These are phyloP conservation scores for Lissocephala sabroskyi DNA, from an alignment of 2,888 invertebrate species.

Conservation along the genomic window DNA sequence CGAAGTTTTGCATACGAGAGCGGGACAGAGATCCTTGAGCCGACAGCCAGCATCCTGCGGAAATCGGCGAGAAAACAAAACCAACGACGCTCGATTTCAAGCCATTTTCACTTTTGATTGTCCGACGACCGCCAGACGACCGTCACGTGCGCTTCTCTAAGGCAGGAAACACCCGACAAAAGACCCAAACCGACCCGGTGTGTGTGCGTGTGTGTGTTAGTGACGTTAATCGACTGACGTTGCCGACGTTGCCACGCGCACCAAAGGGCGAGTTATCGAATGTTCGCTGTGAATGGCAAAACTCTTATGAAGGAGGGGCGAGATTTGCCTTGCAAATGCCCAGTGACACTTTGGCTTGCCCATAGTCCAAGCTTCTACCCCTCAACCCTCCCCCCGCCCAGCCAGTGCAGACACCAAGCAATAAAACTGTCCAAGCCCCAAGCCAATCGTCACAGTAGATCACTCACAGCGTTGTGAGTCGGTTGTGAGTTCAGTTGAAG, in stretches of 20 bases:
- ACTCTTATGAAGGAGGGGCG: not conserved
- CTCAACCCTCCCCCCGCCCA: no score
- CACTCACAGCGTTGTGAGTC: constrained; percentile 16
- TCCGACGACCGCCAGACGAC: no score
- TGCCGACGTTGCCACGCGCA: not conserved
- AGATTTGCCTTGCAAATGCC: constrained; percentile 35
- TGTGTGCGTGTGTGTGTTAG: not conserved
- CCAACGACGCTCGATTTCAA: not conserved
- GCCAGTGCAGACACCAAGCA: no score
- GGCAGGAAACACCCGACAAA: no score
- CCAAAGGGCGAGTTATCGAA: not conserved
- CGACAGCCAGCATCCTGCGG: not conserved
- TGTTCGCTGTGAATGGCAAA: not conserved
- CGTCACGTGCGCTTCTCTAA: no score
- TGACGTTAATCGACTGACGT: not conserved
- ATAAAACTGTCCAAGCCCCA: constrained; percentile 27
- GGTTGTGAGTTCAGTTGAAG: constrained; percentile 5
- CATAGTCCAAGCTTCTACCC: constrained; percentile 23
- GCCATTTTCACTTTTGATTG: no score
- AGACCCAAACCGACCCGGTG: no score
- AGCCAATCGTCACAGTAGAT: constrained; percentile 31
- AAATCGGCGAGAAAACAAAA: not conserved
- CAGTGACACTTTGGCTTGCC: constrained; percentile 39
- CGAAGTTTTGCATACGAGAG: constrained; percentile 2
- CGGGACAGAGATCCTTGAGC: not conserved